Conservation (phyloP, 2,113 vertebrate species). For the Ptilonorhynchus violaceus region DNA sequence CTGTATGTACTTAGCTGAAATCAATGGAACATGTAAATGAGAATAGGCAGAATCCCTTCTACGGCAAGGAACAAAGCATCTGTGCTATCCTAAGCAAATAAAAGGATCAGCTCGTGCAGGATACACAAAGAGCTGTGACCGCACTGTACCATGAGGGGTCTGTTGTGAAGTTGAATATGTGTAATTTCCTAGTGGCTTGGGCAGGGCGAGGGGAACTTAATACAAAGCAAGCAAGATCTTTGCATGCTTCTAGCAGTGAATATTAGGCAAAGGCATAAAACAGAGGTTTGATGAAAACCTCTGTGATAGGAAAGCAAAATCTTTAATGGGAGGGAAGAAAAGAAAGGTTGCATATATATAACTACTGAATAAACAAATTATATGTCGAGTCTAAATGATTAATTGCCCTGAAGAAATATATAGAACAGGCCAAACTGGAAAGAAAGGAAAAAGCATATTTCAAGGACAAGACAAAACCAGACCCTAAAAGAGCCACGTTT, state of each 20-base stretch:
- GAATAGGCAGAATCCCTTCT: slow-evolving; percentile 60
- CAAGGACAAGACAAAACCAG: slow-evolving; percentile 19
- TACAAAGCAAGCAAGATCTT: background rate
- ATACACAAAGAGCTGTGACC: slow-evolving; percentile 64
- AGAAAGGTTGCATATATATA: background rate
- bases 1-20: slow-evolving; percentile 64
- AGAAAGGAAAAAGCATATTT: slow-evolving; percentile 1
- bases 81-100: slow-evolving; percentile 70
- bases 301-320: slow-evolving; percentile 2
- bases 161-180: slow-evolving; percentile 11
- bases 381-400: slow-evolving; percentile 21
- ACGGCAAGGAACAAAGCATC: slow-evolving; percentile 50
- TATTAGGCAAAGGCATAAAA: background rate
- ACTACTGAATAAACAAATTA: slow-evolving; percentile 26
- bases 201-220: background rate
- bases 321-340: slow-evolving; percentile 11
- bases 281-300: background rate
- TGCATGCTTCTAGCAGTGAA: background rate
- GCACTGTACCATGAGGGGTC: slow-evolving; percentile 17
- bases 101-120: slow-evolving; percentile 55
- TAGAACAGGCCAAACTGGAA: background rate
- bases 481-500: background rate
- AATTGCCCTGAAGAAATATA: slow-evolving; percentile 16
- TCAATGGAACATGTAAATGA: slow-evolving; percentile 70
- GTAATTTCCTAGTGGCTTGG: slow-evolving; percentile 10